Evolutionary conservation across 2,888 invertebrate genomes (phyloP).

Genomic region (Brachypalpus laphriformis): DNA sequence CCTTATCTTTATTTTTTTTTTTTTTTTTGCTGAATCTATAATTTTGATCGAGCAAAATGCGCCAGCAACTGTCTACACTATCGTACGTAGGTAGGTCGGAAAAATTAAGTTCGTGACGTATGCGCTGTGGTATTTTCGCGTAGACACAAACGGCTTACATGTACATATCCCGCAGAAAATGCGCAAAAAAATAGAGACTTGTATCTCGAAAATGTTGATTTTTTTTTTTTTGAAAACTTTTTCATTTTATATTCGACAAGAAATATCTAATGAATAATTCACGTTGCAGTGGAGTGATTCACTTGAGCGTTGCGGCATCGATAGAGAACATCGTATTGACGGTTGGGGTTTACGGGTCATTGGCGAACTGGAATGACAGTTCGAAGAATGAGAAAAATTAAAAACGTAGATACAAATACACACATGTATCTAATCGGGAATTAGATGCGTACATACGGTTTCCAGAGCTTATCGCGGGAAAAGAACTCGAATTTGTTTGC

Average conservation of each 20-base stretch:
- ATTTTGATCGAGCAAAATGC: conserved; percentile 9
- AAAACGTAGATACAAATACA: not conserved
- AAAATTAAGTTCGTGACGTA: conserved; percentile 25
- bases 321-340: not conserved
- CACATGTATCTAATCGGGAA: not conserved
- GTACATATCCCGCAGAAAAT: not conserved
- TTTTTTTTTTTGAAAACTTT: not conserved
- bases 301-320: not conserved
- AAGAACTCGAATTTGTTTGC: conserved; percentile 6
- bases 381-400: not conserved
- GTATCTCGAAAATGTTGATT: conserved; percentile 14
- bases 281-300: conserved; percentile 31
- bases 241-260: not conserved
- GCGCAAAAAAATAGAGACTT: conserved; percentile 19
- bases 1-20: not conserved
- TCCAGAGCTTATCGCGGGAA: conserved; percentile 1
- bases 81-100: not conserved
- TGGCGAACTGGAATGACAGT: not conserved
- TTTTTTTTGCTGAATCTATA: conserved; percentile 5
- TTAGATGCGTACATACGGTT: not conserved
- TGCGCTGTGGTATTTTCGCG: conserved; percentile 12
- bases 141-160: not conserved
- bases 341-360: not conserved
- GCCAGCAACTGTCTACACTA: not conserved
- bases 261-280: conserved; percentile 36